Percentiles rank a stretch among this genome's conserved stretches.
Conservation (phyloP, 2,888 invertebrate species). For the Drosophila antonietae region DNA sequence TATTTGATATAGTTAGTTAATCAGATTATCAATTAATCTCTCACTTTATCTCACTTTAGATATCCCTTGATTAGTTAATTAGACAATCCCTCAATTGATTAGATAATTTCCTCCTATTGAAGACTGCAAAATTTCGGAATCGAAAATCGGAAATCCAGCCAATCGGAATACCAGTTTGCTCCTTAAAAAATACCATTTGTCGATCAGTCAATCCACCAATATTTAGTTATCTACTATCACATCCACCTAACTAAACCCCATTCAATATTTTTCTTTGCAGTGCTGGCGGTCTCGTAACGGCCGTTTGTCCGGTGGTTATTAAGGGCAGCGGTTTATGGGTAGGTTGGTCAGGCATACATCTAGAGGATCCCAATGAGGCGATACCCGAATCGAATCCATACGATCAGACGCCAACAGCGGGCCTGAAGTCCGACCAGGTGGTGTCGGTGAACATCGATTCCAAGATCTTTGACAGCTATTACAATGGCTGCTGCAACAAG, state of each 20-base stretch:
- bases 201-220: neutral
- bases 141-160: neutral
- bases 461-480: slow-evolving; percentile 92
- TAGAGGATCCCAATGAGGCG: slow-evolving; percentile 90
- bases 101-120: too few relatives aligned
- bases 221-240: neutral
- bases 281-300: slow-evolving; percentile 95
- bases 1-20: neutral
- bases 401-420: slow-evolving; percentile 94
- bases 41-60: neutral
- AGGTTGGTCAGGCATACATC: slow-evolving; percentile 95
- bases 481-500: slow-evolving; percentile 96
- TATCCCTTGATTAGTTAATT: neutral
- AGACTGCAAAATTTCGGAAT: too few relatives aligned
- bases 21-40: neutral
- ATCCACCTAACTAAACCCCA: neutral
- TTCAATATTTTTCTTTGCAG: slow-evolving; percentile 85
- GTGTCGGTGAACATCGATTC: slow-evolving; percentile 92
- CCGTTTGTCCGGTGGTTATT: slow-evolving; percentile 95
- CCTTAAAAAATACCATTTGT: too few relatives aligned
- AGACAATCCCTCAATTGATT: too few relatives aligned
- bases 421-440: slow-evolving; percentile 92
- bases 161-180: neutral
- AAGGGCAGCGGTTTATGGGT: slow-evolving; percentile 94
- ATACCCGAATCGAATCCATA: slow-evolving; percentile 95